These are phyloP conservation scores for Pseudotriccus pelzelni DNA, from an alignment of 2,797 vertebrate species.

Conservation along the genomic window DNA sequence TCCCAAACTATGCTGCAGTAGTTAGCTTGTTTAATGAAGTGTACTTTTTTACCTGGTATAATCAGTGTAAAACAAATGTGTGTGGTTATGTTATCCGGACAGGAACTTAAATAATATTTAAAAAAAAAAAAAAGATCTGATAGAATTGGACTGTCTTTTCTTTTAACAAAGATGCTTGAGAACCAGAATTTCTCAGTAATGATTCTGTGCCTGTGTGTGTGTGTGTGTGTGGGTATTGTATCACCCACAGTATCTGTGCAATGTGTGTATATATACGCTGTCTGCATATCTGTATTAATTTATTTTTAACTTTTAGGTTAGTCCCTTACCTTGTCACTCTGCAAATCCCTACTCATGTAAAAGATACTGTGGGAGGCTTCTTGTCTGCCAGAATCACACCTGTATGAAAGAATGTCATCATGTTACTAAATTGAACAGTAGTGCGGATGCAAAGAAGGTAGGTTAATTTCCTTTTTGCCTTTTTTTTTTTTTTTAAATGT, in stretches of 20 bases:
- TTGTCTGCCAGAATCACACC: conserved; percentile 82
- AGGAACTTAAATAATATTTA: background rate
- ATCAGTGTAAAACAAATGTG: background rate
- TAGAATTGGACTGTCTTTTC: background rate
- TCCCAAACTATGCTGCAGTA: background rate
- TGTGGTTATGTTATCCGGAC: background rate
- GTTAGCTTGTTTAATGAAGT: background rate
- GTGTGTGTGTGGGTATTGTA: background rate
- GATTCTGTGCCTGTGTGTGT: background rate
- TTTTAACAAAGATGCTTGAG: background rate
- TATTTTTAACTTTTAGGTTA: conserved; percentile 72
- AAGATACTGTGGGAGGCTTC: conserved; percentile 78
- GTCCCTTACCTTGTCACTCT: conserved; percentile 78
- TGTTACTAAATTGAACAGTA: conserved; percentile 61
- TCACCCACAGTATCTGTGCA: background rate
- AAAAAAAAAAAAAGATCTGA: too few species aligned
- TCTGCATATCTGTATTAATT: background rate
- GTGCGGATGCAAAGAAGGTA: conserved; percentile 70
- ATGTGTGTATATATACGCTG: background rate
- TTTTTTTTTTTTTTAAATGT: background rate
- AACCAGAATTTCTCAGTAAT: background rate
- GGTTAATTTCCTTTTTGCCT: background rate
- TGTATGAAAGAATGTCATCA: conserved; percentile 82
- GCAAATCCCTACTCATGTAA: conserved; percentile 82
- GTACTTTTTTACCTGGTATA: background rate